phyloP scores from a whole-genome alignment of 2,888 invertebrate species.

The Augiades crinisus region DNA sequence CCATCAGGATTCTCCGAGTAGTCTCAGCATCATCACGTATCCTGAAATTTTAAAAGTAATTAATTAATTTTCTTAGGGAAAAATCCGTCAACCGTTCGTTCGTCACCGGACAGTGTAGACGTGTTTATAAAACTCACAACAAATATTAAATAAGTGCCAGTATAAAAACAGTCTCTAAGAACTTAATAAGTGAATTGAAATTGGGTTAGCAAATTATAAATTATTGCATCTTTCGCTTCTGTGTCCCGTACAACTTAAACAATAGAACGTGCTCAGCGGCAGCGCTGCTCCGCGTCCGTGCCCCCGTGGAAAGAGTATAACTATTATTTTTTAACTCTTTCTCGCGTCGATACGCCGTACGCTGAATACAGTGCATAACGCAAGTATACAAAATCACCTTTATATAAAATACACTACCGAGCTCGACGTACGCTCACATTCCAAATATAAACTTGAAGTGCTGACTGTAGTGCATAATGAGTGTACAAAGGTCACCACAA shows the following conservation, averaged over 20 bases:
- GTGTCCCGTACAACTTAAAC: neutral
- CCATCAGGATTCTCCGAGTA: no score
- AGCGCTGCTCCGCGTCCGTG: neutral
- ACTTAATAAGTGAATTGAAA: neutral
- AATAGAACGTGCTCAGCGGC: neutral
- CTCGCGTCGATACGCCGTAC: conserved; percentile 20
- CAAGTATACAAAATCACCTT: conserved; percentile 10
- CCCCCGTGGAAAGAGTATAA: conserved; percentile 10
- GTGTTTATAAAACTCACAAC: neutral
- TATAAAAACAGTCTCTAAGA: neutral
- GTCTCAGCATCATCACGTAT: no score
- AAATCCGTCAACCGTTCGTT: conserved; percentile 2
- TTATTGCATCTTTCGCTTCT: neutral
- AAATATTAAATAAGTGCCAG: neutral
- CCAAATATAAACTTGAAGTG: neutral
- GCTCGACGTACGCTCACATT: neutral
- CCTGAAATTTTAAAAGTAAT: no score
- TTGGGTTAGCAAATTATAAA: neutral
- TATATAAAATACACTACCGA: neutral
- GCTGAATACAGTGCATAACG: neutral
- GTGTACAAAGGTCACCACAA: conserved; percentile 8
- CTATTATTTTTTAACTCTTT: conserved; percentile 27
- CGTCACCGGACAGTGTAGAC: conserved; percentile 3
- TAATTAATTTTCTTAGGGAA: no score
- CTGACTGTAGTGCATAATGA: conserved; percentile 6